These are phyloP conservation scores for Oriolus oriolus DNA, from an alignment of 2,113 vertebrate species.

Conservation along the genomic window DNA sequence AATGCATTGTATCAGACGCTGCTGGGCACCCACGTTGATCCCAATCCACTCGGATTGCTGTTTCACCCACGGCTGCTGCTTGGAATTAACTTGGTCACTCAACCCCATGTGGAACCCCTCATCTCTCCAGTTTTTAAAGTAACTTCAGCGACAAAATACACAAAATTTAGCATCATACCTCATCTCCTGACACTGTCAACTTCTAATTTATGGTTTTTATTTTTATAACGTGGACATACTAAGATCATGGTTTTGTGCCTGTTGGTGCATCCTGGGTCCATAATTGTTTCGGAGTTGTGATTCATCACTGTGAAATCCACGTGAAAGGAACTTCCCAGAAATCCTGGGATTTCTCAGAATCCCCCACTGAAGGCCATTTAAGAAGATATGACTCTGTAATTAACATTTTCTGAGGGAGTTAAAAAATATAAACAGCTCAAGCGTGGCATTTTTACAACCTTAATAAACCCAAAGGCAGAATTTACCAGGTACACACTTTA, in stretches of 20 bases:
- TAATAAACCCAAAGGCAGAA: slow-evolving; percentile 29
- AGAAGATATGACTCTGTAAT: not conserved
- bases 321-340: not conserved
- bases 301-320: not conserved
- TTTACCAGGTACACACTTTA: not conserved
- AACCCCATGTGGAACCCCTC: not conserved
- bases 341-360: not conserved
- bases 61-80: not conserved
- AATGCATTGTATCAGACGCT: not conserved
- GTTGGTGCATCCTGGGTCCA: not conserved
- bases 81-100: not conserved
- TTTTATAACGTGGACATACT: not conserved
- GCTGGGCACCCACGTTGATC: not conserved
- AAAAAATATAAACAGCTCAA: slow-evolving; percentile 33
- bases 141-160: not conserved
- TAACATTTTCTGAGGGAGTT: slow-evolving; percentile 23
- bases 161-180: not conserved
- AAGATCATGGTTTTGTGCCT: not conserved
- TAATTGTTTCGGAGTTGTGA: not conserved
- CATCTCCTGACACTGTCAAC: not conserved
- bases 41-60: not conserved
- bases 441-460: slow-evolving; percentile 21
- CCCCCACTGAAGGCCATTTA: not conserved
- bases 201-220: not conserved
- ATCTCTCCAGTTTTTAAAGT: not conserved